Evolutionary conservation across 1,140 invertebrate species (phyloP).

Genomic region (Meloidogyne floridensis): DNA sequence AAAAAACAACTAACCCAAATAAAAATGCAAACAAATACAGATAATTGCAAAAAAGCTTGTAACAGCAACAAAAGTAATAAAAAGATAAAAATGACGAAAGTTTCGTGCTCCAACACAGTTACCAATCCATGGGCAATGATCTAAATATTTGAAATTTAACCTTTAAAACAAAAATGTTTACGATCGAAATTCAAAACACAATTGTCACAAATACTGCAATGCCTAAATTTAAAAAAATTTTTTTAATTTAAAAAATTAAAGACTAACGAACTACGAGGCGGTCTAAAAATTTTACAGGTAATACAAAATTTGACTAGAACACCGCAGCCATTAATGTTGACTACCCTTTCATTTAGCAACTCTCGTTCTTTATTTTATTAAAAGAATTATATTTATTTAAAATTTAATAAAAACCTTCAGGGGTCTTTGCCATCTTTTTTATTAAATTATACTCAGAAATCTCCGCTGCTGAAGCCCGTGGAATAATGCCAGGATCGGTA

Average conservation of each 20-base stretch:
- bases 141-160: not conserved
- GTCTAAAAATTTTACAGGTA: slow-evolving; percentile 91
- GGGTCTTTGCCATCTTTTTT: not conserved
- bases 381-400: slow-evolving; percentile 8
- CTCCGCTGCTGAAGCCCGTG: slow-evolving; percentile 84
- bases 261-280: slow-evolving; percentile 17
- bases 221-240: slow-evolving; percentile 70
- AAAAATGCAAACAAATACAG: slow-evolving; percentile 75
- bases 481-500: slow-evolving; percentile 90
- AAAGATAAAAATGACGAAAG: slow-evolving; percentile 97
- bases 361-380: slow-evolving; percentile 18
- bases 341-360: slow-evolving; percentile 69
- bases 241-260: not conserved
- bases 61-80: slow-evolving; percentile 92
- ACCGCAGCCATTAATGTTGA: slow-evolving; percentile 85
- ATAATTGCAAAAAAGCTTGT: slow-evolving; percentile 94
- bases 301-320: slow-evolving; percentile 98
- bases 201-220: slow-evolving; percentile 98
- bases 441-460: slow-evolving; percentile 76
- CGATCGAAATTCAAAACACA: slow-evolving; percentile 79
- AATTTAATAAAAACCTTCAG: not conserved
- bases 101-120: slow-evolving; percentile 95
- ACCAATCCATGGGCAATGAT: slow-evolving; percentile 75
- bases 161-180: not conserved
- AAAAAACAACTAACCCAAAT: not conserved